A percentile compares a stretch with the other conserved stretches of the same genome.
Evolutionary conservation across 2,113 vertebrate species (phyloP).

Genomic region (Platysteira castanea): DNA sequence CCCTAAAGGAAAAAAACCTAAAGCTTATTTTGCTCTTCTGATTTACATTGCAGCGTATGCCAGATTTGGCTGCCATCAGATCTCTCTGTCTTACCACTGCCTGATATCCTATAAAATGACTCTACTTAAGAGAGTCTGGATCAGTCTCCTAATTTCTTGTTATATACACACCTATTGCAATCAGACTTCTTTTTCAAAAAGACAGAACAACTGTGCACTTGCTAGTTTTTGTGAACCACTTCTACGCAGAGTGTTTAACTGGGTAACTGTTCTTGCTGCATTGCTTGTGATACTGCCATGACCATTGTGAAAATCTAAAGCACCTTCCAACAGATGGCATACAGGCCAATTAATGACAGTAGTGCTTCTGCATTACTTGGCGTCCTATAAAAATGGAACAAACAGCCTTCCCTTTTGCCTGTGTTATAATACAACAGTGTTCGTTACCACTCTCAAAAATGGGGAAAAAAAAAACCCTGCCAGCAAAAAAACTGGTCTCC

Average conservation of each 20-base stretch:
- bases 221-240: background rate
- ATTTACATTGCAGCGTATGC: background rate
- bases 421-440: background rate
- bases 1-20: background rate
- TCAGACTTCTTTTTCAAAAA: background rate
- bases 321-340: background rate
- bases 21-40: background rate
- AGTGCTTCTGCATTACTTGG: background rate
- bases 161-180: background rate
- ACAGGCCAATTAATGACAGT: background rate
- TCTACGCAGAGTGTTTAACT: background rate
- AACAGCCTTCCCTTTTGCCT: background rate
- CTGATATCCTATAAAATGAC: background rate
- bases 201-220: background rate
- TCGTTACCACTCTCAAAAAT: background rate
- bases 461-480: accelerated
- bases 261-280: background rate
- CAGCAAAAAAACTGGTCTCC: background rate
- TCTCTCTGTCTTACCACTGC: background rate
- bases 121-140: background rate
- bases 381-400: background rate
- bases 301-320: background rate
- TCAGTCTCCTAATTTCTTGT: background rate
- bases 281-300: background rate
- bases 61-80: background rate